Base-by-base conservation (phyloP, 2,888 invertebrate genomes). In the Ophion costatus region DNA sequence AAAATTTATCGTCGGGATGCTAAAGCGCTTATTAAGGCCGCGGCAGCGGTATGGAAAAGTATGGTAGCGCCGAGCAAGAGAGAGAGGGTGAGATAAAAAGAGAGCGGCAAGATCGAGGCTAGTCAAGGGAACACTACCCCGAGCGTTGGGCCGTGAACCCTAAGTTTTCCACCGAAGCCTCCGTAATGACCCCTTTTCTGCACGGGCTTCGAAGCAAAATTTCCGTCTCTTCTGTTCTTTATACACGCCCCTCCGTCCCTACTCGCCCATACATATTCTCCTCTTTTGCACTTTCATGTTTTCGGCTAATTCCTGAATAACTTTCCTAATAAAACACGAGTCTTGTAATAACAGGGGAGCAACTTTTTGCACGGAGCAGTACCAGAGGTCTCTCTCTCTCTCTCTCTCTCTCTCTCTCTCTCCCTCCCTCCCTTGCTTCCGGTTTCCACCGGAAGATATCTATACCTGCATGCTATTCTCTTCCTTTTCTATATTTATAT, bases 1-100 rank as follows among this genome's bases (percentile, higher is more conserved):
- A 84, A 90, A 91, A 91, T 91, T 91, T 91, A 91, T 91, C 89
- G 91, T 89, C 90, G 90, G 91, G 90, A 91, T 88, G 91, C 90
- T 91, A 90, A 91, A 89, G 89, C 89, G 90, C 91, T 91, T 91
- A 91, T 91, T 91, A 91, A 91, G 89, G 89, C 89, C 86, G 83
- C 59, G 51, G 77, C 59, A 59, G 22, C 42, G 64, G 22, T 51
- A 33, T 57, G 45, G 24, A 56, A 33, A 61, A 66, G 64, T 76
- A 66, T 71, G 67, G 71, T 20, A 78, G 33, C n/a, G 11, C n/a
- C 7, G 78, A 59, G 33, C 17, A 14, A 29, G n/a, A 22, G 42
- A 73, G 38, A 56, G 64, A 66, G 24, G 33, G 33, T 17, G 63
- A 64, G 75, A 45, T 14, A 75, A 22, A 73, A 61, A 59, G 78